These are phyloP conservation scores for Pimephales promelas DNA, from an alignment of 2,113 vertebrate species.

Conservation along the genomic window DNA sequence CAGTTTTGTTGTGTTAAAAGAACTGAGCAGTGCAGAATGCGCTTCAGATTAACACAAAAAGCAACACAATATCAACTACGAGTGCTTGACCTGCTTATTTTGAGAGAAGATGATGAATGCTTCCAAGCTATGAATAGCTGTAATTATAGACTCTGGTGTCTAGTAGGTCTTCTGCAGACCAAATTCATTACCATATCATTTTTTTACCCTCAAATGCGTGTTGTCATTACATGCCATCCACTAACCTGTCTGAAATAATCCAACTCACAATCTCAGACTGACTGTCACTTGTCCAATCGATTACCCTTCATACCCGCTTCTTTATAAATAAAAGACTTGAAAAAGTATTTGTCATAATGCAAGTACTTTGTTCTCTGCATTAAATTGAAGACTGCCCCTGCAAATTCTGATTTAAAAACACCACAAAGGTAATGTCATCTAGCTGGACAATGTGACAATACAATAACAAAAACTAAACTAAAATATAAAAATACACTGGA, in stretches of 20 bases:
- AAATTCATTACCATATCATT: not conserved
- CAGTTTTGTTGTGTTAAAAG: not conserved
- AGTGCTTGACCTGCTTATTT: not conserved
- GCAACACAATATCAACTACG: not conserved
- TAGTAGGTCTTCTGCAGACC: slow-evolving; percentile 8
- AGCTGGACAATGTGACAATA: not conserved
- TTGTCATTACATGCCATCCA: not conserved
- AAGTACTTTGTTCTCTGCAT: not conserved
- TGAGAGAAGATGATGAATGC: slow-evolving; percentile 9
- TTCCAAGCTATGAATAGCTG: slow-evolving; percentile 10
- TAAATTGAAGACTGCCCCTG: not conserved
- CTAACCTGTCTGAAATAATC: not conserved
- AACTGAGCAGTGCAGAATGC: not conserved
- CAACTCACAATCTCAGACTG: not conserved
- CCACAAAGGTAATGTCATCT: not conserved
- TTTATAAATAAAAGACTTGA: not conserved
- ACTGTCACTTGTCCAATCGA: not conserved
- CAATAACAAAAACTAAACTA: too few species aligned
- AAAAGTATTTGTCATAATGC: too few species aligned
- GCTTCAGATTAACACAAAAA: slow-evolving; percentile 13
- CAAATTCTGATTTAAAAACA: not conserved
- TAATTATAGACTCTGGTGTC: slow-evolving; percentile 13
- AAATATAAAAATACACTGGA: too few species aligned
- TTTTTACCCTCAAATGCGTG: not conserved
- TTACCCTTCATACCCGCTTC: not conserved